Conservation (phyloP, 2,113 vertebrate genomes). For the Corvus hawaiiensis region DNA sequence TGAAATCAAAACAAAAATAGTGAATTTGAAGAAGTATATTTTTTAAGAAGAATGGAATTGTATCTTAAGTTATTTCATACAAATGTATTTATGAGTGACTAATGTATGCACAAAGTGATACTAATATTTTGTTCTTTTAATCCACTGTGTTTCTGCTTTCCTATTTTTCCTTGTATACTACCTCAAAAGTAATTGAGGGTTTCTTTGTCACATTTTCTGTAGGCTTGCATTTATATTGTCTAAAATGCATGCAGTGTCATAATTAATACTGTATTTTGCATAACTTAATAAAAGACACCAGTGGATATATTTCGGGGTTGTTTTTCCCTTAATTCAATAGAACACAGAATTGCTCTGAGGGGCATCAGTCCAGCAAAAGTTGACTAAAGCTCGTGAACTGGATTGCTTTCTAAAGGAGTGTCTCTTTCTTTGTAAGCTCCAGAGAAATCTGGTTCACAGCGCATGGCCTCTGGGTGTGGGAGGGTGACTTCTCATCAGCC, state of each 20-base stretch:
- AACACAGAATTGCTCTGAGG: not conserved
- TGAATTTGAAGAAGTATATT: conserved; percentile 57
- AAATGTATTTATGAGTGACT: conserved; percentile 62
- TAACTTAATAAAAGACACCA: conserved; percentile 76
- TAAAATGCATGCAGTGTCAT: conserved; percentile 75
- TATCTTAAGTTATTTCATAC: conserved; percentile 53
- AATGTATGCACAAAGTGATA: conserved; percentile 58
- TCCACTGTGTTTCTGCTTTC: conserved; percentile 64
- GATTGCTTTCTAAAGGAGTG: not conserved
- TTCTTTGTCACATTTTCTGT: conserved; percentile 68
- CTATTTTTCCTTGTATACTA: conserved; percentile 69
- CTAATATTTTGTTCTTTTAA: conserved; percentile 68
- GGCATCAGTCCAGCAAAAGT: not conserved
- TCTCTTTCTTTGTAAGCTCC: not conserved
- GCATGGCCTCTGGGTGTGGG: not conserved
- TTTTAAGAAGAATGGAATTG: conserved; percentile 46
- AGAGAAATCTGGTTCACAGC: not conserved
- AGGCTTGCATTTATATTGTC: conserved; percentile 68
- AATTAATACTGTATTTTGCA: conserved; percentile 73
- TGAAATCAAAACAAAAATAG: conserved; percentile 30
- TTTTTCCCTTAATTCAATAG: not conserved
- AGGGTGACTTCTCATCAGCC: not conserved
- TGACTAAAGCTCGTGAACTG: not conserved
- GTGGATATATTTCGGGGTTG: conserved; percentile 43
- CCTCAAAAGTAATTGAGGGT: conserved; percentile 77